phyloP scores from a whole-genome alignment of 2,888 invertebrate species.

The Isotomurus palustris region DNA sequence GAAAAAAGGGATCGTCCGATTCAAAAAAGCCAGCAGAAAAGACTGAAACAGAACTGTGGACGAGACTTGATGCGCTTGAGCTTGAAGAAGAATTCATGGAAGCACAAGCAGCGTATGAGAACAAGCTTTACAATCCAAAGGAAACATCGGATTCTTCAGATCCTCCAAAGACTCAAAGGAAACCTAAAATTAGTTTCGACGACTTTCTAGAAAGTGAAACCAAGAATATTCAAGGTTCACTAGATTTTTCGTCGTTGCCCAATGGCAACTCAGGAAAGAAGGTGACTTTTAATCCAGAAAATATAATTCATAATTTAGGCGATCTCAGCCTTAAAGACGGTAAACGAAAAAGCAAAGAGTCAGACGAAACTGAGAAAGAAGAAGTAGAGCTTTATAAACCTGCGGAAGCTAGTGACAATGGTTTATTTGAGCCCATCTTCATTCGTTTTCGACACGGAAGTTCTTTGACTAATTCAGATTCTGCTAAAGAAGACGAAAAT shows the following conservation, averaged over 20 bases:
- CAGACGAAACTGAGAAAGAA: slow-evolving; percentile 1
- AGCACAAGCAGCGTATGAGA: slow-evolving; percentile 44
- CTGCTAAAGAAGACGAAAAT: slow-evolving; percentile 11
- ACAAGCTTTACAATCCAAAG: too few species aligned
- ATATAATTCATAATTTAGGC: slow-evolving; percentile 30
- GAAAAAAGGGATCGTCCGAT: slow-evolving; percentile 46
- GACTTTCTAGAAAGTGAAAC: background rate
- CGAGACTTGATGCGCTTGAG: slow-evolving; percentile 60
- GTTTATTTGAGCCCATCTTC: slow-evolving; percentile 32
- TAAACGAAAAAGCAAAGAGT: slow-evolving; percentile 19
- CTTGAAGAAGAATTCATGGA: slow-evolving; percentile 59
- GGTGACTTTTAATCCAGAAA: slow-evolving; percentile 30
- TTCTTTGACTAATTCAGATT: slow-evolving; percentile 1
- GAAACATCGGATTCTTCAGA: background rate
- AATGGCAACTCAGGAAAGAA: slow-evolving; percentile 1
- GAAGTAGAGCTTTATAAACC: slow-evolving; percentile 19
- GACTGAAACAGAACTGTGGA: slow-evolving; percentile 52
- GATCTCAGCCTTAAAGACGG: slow-evolving; percentile 12
- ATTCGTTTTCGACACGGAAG: slow-evolving; percentile 33
- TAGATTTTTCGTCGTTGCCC: background rate
- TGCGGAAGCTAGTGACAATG: slow-evolving; percentile 17
- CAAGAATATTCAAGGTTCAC: background rate
- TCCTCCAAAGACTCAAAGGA: background rate
- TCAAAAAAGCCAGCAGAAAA: slow-evolving; percentile 43
- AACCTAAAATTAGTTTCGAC: background rate